These are phyloP conservation scores for Phyllostomus hastatus DNA, from an alignment of 2,113 vertebrate genomes.

Conservation along the genomic window DNA sequence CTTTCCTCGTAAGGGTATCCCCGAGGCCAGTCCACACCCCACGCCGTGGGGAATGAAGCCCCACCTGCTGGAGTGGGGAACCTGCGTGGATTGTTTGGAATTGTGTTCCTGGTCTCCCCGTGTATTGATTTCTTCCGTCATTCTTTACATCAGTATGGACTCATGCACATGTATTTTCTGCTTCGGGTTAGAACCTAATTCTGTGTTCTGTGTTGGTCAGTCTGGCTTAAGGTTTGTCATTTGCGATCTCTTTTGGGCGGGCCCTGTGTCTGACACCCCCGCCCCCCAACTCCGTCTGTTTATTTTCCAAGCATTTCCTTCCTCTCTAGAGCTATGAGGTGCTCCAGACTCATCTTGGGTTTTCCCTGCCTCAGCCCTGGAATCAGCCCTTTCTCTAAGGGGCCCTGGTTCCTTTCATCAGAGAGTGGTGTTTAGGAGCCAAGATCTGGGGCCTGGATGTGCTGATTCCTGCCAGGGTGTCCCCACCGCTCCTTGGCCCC, in stretches of 20 bases:
- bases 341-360: neutral
- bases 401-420: neutral
- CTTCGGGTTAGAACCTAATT: neutral
- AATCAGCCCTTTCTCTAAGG: neutral
- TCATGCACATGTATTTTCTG: neutral
- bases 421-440: neutral
- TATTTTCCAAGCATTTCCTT: neutral
- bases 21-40: neutral
- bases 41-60: accelerated
- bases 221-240: neutral
- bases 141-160: neutral
- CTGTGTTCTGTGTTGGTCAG: neutral
- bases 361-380: neutral
- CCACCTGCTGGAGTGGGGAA: accelerated
- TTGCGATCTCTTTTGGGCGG: neutral
- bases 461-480: neutral
- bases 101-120: neutral
- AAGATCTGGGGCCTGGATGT: neutral
- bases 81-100: neutral
- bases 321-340: neutral
- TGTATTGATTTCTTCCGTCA: neutral
- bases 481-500: neutral
- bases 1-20: neutral
- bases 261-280: neutral
- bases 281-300: no score